phyloP scores from a whole-genome alignment of 2,888 invertebrate species.

The Listrodromus nycthemerus region DNA sequence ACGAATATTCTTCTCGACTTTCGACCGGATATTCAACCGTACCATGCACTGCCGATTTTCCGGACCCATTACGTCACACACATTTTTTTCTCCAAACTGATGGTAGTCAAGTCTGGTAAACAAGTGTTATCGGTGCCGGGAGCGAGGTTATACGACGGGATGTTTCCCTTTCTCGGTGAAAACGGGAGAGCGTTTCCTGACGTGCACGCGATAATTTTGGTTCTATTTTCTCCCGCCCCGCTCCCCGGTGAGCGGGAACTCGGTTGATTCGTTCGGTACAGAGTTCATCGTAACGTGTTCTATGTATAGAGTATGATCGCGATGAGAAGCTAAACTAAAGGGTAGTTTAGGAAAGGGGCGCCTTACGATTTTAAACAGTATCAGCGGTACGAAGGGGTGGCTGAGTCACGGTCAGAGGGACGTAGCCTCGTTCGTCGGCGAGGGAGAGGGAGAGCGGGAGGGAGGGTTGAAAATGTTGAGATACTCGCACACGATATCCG shows the following conservation, averaged over 20 bases:
- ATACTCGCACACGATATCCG: slow-evolving; percentile 66
- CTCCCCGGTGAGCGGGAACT: slow-evolving; percentile 36
- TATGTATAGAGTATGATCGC: slow-evolving; percentile 9
- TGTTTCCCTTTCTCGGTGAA: slow-evolving; percentile 51
- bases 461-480: slow-evolving; percentile 55
- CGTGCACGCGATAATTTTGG: slow-evolving; percentile 69
- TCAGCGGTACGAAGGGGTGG: slow-evolving; percentile 55
- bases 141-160: slow-evolving; percentile 42
- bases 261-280: slow-evolving; percentile 31
- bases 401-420: slow-evolving; percentile 69
- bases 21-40: too few relatives aligned
- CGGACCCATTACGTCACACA: neutral
- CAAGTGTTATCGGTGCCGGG: slow-evolving; percentile 50
- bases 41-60: too few relatives aligned
- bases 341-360: slow-evolving; percentile 39
- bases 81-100: slow-evolving; percentile 35
- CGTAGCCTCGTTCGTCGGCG: neutral
- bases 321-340: slow-evolving; percentile 61
- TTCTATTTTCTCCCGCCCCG: slow-evolving; percentile 32
- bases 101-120: slow-evolving; percentile 41
- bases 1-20: too few relatives aligned
- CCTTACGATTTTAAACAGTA: slow-evolving; percentile 66
- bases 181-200: slow-evolving; percentile 60
- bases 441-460: slow-evolving; percentile 10
- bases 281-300: neutral